A percentile compares a stretch with the other conserved stretches of the same genome.
Conservation (phyloP, 2,797 vertebrate species). For the Anniella stebbinsi region DNA sequence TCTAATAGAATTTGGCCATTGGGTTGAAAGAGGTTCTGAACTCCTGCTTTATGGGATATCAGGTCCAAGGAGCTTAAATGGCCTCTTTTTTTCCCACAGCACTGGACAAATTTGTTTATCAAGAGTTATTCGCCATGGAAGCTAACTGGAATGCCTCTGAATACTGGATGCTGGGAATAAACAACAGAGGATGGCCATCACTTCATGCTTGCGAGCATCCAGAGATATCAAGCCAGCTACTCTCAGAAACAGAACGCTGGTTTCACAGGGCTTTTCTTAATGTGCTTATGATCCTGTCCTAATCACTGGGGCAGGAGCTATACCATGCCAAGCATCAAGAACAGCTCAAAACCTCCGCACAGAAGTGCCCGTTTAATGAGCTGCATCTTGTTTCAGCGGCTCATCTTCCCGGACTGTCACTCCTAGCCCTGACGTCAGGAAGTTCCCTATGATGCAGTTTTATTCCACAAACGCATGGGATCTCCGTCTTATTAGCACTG, state of each 20-base stretch:
- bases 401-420: background rate
- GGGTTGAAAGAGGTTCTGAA: too few relatives aligned
- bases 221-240: background rate
- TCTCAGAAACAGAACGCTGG: background rate
- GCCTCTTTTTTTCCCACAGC: background rate
- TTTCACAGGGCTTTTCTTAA: background rate
- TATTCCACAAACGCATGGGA: constrained; percentile 32
- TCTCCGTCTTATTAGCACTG: background rate
- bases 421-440: background rate
- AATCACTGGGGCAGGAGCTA: too few relatives aligned
- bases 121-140: background rate
- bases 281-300: too few relatives aligned
- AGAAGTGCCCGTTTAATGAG: background rate
- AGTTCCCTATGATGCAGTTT: background rate
- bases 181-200: too few relatives aligned
- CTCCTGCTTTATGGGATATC: too few relatives aligned
- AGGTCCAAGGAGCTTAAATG: background rate
- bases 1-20: too few relatives aligned
- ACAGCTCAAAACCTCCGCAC: too few relatives aligned
- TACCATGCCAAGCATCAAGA: background rate
- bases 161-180: background rate
- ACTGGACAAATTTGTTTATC: background rate
- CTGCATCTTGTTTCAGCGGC: background rate
- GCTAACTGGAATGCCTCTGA: background rate
- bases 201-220: background rate